A percentile compares a stretch with the other conserved stretches of the same genome.
phyloP scores from a whole-genome alignment of 2,797 vertebrate genomes.

The Luscinia luscinia region DNA sequence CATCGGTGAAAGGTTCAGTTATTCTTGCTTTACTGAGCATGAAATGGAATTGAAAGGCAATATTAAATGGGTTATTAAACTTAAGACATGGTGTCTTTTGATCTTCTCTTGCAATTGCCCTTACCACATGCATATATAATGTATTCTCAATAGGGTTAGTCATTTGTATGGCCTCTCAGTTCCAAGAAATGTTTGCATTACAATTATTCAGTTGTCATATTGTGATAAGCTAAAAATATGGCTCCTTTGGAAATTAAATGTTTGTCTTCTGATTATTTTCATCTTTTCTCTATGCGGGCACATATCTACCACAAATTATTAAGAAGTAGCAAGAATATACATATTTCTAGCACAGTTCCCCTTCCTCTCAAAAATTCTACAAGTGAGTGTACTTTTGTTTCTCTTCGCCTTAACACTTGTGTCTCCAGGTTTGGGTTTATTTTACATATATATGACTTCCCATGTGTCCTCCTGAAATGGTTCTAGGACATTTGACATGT shows the following conservation, averaged over 20 bases:
- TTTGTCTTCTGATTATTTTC: conserved; percentile 12
- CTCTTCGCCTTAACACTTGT: not conserved
- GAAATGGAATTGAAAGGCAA: conserved; percentile 82
- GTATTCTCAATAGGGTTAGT: conserved; percentile 13
- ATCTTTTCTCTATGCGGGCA: not conserved
- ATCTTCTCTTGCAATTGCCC: conserved; percentile 67
- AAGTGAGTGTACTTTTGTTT: not conserved
- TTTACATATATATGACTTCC: not conserved
- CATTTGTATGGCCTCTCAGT: conserved; percentile 41
- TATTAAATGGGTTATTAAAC: conserved; percentile 83
- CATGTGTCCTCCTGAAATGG: not conserved
- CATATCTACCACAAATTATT: not conserved
- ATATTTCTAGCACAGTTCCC: not conserved
- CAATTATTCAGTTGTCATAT: conserved; percentile 15
- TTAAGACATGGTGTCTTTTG: conserved; percentile 74
- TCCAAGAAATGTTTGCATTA: conserved; percentile 39
- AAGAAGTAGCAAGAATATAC: not conserved
- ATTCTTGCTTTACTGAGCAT: conserved; percentile 83
- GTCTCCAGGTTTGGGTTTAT: not conserved
- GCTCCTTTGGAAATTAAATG: not conserved
- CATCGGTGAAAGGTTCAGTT: conserved; percentile 73
- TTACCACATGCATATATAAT: conserved; percentile 45
- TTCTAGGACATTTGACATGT: not conserved
- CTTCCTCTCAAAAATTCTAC: not conserved
- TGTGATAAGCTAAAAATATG: conserved; percentile 20